Conservation (phyloP, 2,113 vertebrate genomes). For the Heptranchias perlo region DNA sequence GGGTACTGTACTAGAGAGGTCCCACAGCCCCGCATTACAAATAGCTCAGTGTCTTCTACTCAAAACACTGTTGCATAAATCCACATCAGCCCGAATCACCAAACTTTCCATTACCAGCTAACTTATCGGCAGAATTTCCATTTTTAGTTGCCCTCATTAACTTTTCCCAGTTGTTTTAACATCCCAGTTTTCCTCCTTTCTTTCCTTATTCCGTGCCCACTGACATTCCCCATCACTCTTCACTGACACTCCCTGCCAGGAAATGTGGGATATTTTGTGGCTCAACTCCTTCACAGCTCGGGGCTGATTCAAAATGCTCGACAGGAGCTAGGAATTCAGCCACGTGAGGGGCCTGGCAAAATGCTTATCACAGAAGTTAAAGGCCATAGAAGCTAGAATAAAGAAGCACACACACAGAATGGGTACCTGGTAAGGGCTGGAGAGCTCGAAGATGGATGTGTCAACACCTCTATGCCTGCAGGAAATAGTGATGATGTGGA, state of each 20-base stretch:
- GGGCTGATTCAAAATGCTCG: background rate
- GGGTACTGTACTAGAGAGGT: background rate
- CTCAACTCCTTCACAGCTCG: background rate
- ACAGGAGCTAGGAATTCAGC: background rate
- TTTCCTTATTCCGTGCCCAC: background rate
- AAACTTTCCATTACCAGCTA: background rate
- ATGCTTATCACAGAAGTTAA: background rate
- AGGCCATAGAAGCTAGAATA: background rate
- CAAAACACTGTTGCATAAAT: background rate
- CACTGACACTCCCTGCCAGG: background rate
- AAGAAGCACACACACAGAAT: background rate
- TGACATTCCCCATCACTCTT: too few species aligned
- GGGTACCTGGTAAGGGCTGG: too few species aligned
- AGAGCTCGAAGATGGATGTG: background rate
- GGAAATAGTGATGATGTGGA: too few species aligned
- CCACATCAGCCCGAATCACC: background rate
- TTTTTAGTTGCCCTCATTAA: background rate
- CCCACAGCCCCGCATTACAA: background rate
- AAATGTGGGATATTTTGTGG: background rate
- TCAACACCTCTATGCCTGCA: background rate
- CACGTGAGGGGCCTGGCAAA: background rate
- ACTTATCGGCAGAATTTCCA: background rate
- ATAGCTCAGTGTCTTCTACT: background rate
- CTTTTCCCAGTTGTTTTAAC: background rate
- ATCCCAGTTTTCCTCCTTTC: background rate